These are phyloP conservation scores for Catostylus mosaicus DNA, from an alignment of 30 jellyfish, hydroid and myxozoan genomes.

Conservation along the genomic window DNA sequence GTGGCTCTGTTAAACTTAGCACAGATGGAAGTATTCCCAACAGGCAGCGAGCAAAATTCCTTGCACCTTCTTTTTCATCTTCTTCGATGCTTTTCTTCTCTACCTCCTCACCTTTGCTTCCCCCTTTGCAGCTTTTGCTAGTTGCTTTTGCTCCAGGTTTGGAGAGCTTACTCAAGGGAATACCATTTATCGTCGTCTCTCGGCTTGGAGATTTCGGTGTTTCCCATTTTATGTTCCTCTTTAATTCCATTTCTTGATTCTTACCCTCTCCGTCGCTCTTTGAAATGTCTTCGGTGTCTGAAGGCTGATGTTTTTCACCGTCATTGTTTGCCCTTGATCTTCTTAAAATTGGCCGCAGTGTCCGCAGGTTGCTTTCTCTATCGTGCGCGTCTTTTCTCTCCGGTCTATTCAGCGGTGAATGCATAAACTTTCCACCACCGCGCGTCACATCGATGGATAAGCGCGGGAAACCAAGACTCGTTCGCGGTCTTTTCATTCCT, in stretches of 20 bases:
- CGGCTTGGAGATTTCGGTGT: slow-evolving; percentile 87
- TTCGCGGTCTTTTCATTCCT: slow-evolving; percentile 64
- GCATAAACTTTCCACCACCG: slow-evolving; percentile 63
- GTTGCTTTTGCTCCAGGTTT: slow-evolving; percentile 83
- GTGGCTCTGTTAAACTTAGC: slow-evolving; percentile 81
- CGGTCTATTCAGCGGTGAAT: slow-evolving; percentile 43
- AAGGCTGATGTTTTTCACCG: slow-evolving; percentile 41
- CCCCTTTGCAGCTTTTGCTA: slow-evolving; percentile 58
- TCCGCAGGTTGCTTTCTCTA: slow-evolving; percentile 50
- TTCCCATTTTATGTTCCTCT: slow-evolving; percentile 49
- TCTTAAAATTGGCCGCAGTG: slow-evolving; percentile 87
- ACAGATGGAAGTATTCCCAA: slow-evolving; percentile 95
- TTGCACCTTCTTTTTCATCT: slow-evolving; percentile 94
- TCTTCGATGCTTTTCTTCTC: slow-evolving; percentile 86
- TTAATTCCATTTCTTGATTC: slow-evolving; percentile 27
- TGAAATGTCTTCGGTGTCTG: slow-evolving; percentile 3
- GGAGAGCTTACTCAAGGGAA: slow-evolving; percentile 93
- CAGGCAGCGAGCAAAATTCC: slow-evolving; percentile 95
- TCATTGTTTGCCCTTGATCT: slow-evolving; percentile 67
- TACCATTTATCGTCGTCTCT: slow-evolving; percentile 98
- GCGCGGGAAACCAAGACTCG: slow-evolving; percentile 68
- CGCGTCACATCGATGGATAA: slow-evolving; percentile 61
- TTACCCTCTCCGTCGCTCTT: slow-evolving; percentile 25
- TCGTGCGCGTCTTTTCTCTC: slow-evolving; percentile 40
- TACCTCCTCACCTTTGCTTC: slow-evolving; percentile 59